phyloP scores from a whole-genome alignment of 2,888 invertebrate species.

The Cacoxenus indagator region DNA sequence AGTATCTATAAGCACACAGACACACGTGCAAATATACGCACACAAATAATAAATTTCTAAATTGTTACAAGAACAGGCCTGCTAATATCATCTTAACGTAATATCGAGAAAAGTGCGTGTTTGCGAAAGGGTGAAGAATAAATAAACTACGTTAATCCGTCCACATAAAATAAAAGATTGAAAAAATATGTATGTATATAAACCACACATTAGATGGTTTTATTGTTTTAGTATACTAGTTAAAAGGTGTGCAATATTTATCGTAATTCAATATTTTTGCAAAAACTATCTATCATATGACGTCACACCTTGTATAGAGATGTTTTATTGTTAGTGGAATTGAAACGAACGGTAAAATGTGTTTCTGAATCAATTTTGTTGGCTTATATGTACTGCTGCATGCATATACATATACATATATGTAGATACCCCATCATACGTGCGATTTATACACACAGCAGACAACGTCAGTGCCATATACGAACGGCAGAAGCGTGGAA shows the following conservation, averaged over 20 bases:
- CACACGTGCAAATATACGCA: background rate
- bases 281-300: slow-evolving; percentile 24
- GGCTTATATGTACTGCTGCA: background rate
- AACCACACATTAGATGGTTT: no score
- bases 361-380: background rate
- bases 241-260: slow-evolving; percentile 17
- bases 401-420: background rate
- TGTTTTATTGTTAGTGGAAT: slow-evolving; percentile 22
- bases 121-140: slow-evolving; percentile 9
- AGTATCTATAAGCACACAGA: background rate
- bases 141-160: background rate
- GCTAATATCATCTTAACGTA: background rate
- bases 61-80: no score
- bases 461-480: background rate
- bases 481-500: background rate
- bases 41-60: background rate
- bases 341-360: background rate
- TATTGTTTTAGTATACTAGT: no score
- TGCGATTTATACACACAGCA: background rate
- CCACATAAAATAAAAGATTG: background rate
- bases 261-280: slow-evolving; percentile 37
- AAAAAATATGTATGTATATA: no score
- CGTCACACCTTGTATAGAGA: background rate
- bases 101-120: background rate
- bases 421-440: background rate